phyloP scores from a whole-genome alignment of 2,113 vertebrate genomes.

The Agapornis roseicollis region DNA sequence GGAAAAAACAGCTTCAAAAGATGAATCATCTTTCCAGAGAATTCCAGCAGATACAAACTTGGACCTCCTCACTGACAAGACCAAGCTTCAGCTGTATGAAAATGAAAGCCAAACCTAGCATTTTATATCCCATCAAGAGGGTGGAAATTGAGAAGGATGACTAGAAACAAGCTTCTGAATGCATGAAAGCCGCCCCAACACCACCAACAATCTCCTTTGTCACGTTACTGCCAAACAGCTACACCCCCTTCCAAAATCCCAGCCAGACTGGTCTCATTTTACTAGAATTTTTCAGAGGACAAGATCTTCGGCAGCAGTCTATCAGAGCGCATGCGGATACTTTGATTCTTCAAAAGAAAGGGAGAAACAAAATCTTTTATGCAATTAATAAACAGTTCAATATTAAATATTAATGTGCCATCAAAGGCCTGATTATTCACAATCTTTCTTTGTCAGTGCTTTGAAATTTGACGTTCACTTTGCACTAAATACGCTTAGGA shows the following conservation, averaged over 20 bases:
- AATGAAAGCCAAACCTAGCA: not conserved
- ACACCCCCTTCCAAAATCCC: not conserved
- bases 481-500: not conserved
- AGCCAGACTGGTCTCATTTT: not conserved
- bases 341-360: not conserved
- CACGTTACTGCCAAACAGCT: not conserved
- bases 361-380: not conserved
- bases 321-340: not conserved
- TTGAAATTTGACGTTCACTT: constrained; percentile 5
- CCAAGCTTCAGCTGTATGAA: not conserved
- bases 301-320: not conserved
- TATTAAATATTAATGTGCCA: constrained; percentile 4
- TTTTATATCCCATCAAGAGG: not conserved
- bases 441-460: not conserved
- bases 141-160: not conserved
- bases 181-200: not conserved
- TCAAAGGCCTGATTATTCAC: not conserved
- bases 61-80: not conserved
- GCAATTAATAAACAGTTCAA: constrained; percentile 2
- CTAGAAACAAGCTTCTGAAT: not conserved
- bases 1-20: not conserved
- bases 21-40: not conserved
- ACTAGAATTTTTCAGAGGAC: not conserved
- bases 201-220: not conserved
- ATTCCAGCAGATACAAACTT: not conserved